These are phyloP conservation scores for Egretta garzetta DNA, from an alignment of 2,113 vertebrate species.

Conservation along the genomic window DNA sequence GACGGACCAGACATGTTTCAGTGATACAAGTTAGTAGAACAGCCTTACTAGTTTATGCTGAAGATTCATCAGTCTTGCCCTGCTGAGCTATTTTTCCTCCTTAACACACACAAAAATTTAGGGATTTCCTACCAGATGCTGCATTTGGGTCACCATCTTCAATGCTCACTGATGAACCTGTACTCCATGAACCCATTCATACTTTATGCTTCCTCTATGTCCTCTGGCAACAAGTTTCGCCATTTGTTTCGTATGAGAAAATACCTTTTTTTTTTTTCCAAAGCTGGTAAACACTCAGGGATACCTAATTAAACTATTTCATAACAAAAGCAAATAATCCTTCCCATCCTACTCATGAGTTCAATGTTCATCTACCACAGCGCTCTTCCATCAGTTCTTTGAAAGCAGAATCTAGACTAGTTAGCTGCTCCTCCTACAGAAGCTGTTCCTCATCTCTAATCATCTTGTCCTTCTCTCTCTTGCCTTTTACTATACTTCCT, in stretches of 20 bases:
- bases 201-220: background rate
- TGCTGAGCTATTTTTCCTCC: background rate
- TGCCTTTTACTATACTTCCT: background rate
- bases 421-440: background rate
- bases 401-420: background rate
- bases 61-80: background rate
- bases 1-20: background rate
- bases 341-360: background rate
- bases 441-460: background rate
- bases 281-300: background rate
- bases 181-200: background rate
- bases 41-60: background rate
- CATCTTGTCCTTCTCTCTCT: background rate
- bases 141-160: background rate
- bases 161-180: accelerated
- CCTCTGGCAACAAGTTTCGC: background rate
- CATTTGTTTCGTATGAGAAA: background rate
- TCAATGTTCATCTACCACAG: background rate
- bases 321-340: background rate
- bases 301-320: background rate
- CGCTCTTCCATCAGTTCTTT: background rate
- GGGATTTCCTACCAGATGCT: background rate
- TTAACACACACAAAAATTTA: background rate
- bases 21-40: background rate
- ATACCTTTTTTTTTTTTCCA: background rate